Base-by-base conservation (phyloP, 2,113 vertebrate genomes). In the Podocnemis expansa region DNA sequence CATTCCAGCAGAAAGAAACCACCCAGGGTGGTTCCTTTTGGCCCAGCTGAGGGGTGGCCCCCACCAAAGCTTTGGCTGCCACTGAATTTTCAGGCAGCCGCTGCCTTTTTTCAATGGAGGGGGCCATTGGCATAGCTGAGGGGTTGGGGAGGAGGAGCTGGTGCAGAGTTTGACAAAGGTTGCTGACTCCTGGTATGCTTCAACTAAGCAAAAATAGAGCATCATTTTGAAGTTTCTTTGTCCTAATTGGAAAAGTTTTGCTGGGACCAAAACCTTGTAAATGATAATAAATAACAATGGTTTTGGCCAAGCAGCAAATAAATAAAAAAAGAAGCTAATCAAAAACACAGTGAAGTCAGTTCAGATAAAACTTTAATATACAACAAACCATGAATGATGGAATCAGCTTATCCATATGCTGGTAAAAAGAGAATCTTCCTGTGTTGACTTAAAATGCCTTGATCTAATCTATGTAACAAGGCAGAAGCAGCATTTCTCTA, bases 401-500 rank as follows among this genome's bases (percentile, higher is more conserved):
- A 49, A 80, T n/a, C 43, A 22, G 31, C 49, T 52, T 49, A 75
- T 25, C 58, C 27, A 1, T 56, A 3, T 75, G 25, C 38, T 80
- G 86, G 52, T 34, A 63, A 54, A 67, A 58, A 78, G 45, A 9
- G n/a, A 87, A 84, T 84, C 45, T 93, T 58, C 55, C 79, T 88
- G 78, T 27, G 82, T 47, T 96, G 0, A 52, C 67, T 43, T 78
- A 10, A 41, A 52, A n/a, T 78, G 21, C 43, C 31, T 41, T 89
- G 52, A 84, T 91, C 60, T 95, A 38, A 87, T 96, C 88, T 95
- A 24, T 14, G 8, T 92, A 79, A 92, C 31, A 79, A 93, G 70
- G 41, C 27, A 84, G 43, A 8, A 79, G 10, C 89, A n/a, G n/a
- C 17, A 56, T 49, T 86, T 82, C 43, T 75, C 45, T 89, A 34